Evolutionary conservation across 2,113 vertebrate species (phyloP).

Genomic region (Macquaria ambigua): DNA sequence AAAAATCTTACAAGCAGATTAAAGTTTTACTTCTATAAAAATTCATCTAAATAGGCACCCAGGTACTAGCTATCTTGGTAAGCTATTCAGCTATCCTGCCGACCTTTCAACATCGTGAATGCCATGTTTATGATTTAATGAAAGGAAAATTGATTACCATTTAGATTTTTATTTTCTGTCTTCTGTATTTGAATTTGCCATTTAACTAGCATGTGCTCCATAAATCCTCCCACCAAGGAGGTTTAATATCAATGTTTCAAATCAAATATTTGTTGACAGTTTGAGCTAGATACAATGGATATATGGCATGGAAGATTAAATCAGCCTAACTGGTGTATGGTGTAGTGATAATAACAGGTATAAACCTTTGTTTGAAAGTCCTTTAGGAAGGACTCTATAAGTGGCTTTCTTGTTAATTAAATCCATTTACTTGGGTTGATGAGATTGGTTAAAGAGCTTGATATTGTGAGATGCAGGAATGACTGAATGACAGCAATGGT

Average conservation of each 20-base stretch:
- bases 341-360: background rate
- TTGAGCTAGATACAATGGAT: background rate
- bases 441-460: background rate
- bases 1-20: background rate
- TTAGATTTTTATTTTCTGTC: slow-evolving; percentile 13
- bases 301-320: slow-evolving; percentile 50
- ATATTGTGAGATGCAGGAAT: background rate
- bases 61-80: background rate
- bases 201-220: background rate
- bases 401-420: background rate
- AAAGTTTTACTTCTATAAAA: background rate
- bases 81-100: background rate
- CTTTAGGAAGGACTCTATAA: too few species aligned
- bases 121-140: background rate
- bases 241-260: background rate
- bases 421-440: background rate
- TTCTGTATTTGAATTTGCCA: background rate
- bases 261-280: background rate
- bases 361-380: background rate
- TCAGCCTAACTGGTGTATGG: background rate
- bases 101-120: background rate
- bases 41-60: background rate
- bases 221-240: background rate
- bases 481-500: background rate
- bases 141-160: background rate